These are phyloP conservation scores for Amphipoea lucens DNA, from an alignment of 2,888 invertebrate genomes.

Conservation along the genomic window DNA sequence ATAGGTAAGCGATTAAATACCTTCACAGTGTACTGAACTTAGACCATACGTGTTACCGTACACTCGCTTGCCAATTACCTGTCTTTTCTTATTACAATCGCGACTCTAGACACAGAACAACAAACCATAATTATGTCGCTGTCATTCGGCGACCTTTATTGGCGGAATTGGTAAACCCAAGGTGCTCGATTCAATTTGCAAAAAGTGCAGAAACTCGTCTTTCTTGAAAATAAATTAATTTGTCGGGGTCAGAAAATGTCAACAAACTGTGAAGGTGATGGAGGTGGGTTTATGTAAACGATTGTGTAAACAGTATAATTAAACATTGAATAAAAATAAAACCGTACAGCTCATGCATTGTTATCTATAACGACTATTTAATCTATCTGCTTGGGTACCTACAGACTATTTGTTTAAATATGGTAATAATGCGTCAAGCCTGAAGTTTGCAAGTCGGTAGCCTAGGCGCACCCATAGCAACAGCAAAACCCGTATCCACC, in stretches of 20 bases:
- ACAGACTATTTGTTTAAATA: slow-evolving; percentile 29
- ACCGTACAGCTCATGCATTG: slow-evolving; percentile 26
- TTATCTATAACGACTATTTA: slow-evolving; percentile 18
- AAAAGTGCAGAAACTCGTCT: slow-evolving; percentile 81
- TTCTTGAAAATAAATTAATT: slow-evolving; percentile 72
- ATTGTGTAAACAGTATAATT: slow-evolving; percentile 54
- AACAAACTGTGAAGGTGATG: slow-evolving; percentile 81
- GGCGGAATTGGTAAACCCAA: slow-evolving; percentile 77
- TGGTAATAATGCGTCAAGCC: neutral
- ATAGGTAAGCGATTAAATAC: slow-evolving; percentile 36
- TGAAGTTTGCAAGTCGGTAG: slow-evolving; percentile 17
- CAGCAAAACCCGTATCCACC: slow-evolving; percentile 5
- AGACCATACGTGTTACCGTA: slow-evolving; percentile 75
- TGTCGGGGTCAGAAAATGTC: slow-evolving; percentile 78
- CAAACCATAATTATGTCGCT: slow-evolving; percentile 63
- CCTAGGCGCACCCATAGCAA: slow-evolving; percentile 11
- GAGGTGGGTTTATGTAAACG: slow-evolving; percentile 57
- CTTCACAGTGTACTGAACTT: slow-evolving; percentile 46
- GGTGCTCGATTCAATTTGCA: slow-evolving; percentile 77
- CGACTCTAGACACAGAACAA: slow-evolving; percentile 40
- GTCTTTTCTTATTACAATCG: slow-evolving; percentile 62
- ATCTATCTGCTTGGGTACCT: neutral
- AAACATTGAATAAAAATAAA: slow-evolving; percentile 41
- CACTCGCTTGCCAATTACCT: slow-evolving; percentile 76
- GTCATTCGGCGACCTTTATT: slow-evolving; percentile 79